phyloP scores from a whole-genome alignment of 2,797 vertebrate genomes.

The Ciconia nigra region DNA sequence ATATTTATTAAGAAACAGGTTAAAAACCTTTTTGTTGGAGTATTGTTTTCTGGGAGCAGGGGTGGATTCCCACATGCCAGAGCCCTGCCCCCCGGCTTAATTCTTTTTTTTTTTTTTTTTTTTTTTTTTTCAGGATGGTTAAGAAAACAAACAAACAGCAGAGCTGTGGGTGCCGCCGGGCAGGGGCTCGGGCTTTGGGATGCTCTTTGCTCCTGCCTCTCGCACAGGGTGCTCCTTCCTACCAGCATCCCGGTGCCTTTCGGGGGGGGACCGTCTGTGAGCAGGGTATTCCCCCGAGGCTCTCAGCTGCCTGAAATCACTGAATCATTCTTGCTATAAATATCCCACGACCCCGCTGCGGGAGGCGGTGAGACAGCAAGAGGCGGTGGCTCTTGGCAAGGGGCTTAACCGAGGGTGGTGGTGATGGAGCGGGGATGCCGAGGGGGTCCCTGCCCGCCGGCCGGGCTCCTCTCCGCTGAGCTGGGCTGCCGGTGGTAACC shows the following conservation, averaged over 20 bases:
- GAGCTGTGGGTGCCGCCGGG: not conserved
- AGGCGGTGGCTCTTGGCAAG: not conserved
- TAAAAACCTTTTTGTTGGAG: conserved; percentile 8
- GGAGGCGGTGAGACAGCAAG: not conserved
- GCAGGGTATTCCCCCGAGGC: not conserved
- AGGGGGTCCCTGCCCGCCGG: not conserved
- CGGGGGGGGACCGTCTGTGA: fast-evolving
- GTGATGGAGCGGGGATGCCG: not conserved
- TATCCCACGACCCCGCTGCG: not conserved
- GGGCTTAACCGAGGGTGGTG: not conserved
- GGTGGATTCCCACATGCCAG: not conserved
- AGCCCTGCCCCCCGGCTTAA: not conserved
- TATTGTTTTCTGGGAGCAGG: not conserved
- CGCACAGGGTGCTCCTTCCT: not conserved
- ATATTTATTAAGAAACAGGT: conserved; percentile 1
- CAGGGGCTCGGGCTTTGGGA: not conserved
- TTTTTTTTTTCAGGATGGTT: not conserved
- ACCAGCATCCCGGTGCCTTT: not conserved
- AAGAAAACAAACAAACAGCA: not conserved
- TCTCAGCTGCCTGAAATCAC: not conserved
- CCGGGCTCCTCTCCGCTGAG: not conserved
- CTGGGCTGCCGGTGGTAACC: not conserved
- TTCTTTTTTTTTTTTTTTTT: not conserved
- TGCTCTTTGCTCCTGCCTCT: not conserved
- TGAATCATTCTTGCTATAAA: not conserved